phyloP scores from a whole-genome alignment of 2,888 invertebrate genomes.

The Nyleta sp. region DNA sequence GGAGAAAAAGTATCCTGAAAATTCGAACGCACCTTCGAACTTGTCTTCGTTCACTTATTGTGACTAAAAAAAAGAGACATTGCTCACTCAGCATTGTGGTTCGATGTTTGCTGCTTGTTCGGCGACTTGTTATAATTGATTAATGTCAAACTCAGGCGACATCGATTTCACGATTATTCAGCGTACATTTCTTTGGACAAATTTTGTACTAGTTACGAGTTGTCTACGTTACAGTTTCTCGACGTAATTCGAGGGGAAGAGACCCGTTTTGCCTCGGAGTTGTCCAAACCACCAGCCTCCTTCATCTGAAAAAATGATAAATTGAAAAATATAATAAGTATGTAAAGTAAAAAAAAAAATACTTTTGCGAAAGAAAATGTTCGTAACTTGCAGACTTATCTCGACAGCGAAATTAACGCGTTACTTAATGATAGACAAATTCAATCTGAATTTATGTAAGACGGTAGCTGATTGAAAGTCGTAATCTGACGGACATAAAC shows the following conservation, averaged over 20 bases:
- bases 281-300: slow-evolving; percentile 88
- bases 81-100: background rate
- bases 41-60: background rate
- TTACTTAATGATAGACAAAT: no score
- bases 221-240: slow-evolving; percentile 74
- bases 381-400: no score
- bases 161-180: slow-evolving; percentile 15
- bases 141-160: slow-evolving; percentile 12
- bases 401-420: no score
- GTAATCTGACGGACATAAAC: no score
- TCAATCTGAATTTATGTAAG: no score
- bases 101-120: slow-evolving; percentile 9
- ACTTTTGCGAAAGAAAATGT: no score
- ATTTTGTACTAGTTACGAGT: slow-evolving; percentile 35
- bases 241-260: slow-evolving; percentile 88
- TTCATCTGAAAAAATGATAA: slow-evolving; percentile 82
- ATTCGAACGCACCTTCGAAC: slow-evolving; percentile 4
- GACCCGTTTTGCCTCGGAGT: slow-evolving; percentile 84
- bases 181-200: slow-evolving; percentile 38
- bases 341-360: slow-evolving; percentile 1
- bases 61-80: no score
- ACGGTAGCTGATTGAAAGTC: no score
- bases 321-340: slow-evolving; percentile 37
- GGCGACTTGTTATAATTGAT: slow-evolving; percentile 16
- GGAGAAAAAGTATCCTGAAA: background rate